These are phyloP conservation scores for Ochotona princeps DNA, from an alignment of 2,113 vertebrate genomes.

Conservation along the genomic window DNA sequence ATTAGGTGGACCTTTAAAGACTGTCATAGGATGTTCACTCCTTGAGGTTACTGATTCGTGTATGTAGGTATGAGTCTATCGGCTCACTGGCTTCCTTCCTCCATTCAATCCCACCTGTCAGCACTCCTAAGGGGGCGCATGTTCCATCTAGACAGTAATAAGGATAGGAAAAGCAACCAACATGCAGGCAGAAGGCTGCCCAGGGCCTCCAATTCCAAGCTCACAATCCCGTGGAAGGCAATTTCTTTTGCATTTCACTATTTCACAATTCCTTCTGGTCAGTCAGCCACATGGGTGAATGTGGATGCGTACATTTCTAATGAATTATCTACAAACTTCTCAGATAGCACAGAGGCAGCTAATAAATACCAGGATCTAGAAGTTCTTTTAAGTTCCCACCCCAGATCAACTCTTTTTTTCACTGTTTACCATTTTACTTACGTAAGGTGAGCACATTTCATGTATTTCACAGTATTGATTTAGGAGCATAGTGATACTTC, in stretches of 20 bases:
- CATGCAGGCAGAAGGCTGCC: neutral
- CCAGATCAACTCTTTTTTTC: neutral
- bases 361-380: neutral
- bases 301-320: neutral
- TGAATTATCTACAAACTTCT: neutral
- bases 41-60: neutral
- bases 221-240: neutral
- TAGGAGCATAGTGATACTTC: too few species aligned
- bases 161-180: neutral
- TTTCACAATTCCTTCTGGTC: neutral
- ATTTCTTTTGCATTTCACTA: neutral
- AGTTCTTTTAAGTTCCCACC: neutral
- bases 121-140: neutral
- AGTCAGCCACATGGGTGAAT: neutral
- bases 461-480: too few species aligned
- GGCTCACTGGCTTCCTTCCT: neutral
- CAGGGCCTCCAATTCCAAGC: neutral
- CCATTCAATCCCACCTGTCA: neutral
- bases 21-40: neutral
- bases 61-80: neutral
- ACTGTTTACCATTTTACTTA: too few species aligned
- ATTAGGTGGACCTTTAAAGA: neutral
- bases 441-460: too few species aligned
- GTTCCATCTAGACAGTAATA: neutral
- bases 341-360: neutral